Conservation (phyloP, 2,888 invertebrate genomes). For the Phrixothrix hirtus region DNA sequence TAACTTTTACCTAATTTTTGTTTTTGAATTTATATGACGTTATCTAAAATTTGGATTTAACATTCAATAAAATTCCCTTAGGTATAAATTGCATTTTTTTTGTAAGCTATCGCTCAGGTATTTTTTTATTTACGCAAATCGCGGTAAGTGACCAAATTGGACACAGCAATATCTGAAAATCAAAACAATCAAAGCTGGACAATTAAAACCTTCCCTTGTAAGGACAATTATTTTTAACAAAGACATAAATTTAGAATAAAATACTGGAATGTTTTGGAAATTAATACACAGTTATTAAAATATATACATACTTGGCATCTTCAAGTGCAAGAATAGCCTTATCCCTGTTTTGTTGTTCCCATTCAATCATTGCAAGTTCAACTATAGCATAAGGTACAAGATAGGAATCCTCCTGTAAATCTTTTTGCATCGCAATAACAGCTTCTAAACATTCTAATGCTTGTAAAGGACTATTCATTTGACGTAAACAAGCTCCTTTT, state of each 20-base stretch:
- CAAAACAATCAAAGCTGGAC: too few relatives aligned
- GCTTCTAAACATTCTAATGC: slow-evolving; percentile 75
- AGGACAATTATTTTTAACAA: neutral
- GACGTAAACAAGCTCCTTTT: slow-evolving; percentile 81
- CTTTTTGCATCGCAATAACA: slow-evolving; percentile 67
- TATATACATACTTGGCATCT: slow-evolving; percentile 73
- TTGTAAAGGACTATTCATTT: slow-evolving; percentile 75
- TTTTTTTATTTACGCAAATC: too few relatives aligned
- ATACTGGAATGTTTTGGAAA: neutral
- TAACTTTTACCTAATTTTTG: too few relatives aligned
- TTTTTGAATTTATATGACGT: too few relatives aligned
- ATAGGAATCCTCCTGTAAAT: slow-evolving; percentile 80
- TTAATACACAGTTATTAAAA: neutral
- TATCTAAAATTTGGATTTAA: too few relatives aligned
- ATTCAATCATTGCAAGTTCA: slow-evolving; percentile 81
- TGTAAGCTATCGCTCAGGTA: too few relatives aligned
- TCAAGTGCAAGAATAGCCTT: slow-evolving; percentile 74
- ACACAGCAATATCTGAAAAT: too few relatives aligned
- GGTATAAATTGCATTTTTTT: too few relatives aligned
- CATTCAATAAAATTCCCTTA: too few relatives aligned
- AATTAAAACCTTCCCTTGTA: too few relatives aligned
- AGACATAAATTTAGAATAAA: neutral
- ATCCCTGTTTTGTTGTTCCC: slow-evolving; percentile 68
- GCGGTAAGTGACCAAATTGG: too few relatives aligned
- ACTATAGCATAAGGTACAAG: slow-evolving; percentile 83